Base-by-base conservation (phyloP, 1,140 invertebrate genomes). In the Pseudomyrmex flavicornis region DNA sequence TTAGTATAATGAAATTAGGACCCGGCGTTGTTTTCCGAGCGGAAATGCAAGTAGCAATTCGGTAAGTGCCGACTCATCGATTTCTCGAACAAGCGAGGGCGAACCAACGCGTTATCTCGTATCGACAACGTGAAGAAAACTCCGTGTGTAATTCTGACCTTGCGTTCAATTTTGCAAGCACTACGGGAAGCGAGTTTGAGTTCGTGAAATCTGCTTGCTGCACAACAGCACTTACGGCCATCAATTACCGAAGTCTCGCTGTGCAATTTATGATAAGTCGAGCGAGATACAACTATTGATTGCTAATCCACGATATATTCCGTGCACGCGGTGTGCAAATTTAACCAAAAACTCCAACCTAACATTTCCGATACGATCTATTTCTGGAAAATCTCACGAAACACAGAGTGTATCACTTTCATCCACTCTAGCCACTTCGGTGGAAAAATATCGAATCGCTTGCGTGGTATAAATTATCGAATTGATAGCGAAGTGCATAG, bases 11-110 rank as follows among this genome's bases (percentile, higher is more conserved):
- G 77, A 83, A 83, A 83, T 83, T 65, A 76, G 50, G 46, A 44
- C 52, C 12, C 77, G 48, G 46, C 17, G 62, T 80, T 82, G 74
- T 84, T 68, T 63, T 48, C 50, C 20, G 17, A 62, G 62, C 54
- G 83, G 44, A 72, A 46, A 65, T 35, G 59, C 61, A 74, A 83
- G 50, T 77, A 59, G 61, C 62, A 83, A 84, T 86, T 84, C 82
- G 58, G 68, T 61, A 74, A 86, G 54, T 80, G 85, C 59, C 74
- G 85, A 86, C 22, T 86, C 82, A 86, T 84, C 82, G 72, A 69
- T 66, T 84, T 76, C 48, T 9, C 59, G 58, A 58, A 77, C 74
- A 46, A 62, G 75, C 13, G 56, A 54, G 59, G n/a, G 35, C 59
- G 72, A 68, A 82, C 52, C 54, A 13, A 52, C 35, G 35, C 35